phyloP scores from a whole-genome alignment of 1,140 invertebrate species.

The Eufriesea mexicana region DNA sequence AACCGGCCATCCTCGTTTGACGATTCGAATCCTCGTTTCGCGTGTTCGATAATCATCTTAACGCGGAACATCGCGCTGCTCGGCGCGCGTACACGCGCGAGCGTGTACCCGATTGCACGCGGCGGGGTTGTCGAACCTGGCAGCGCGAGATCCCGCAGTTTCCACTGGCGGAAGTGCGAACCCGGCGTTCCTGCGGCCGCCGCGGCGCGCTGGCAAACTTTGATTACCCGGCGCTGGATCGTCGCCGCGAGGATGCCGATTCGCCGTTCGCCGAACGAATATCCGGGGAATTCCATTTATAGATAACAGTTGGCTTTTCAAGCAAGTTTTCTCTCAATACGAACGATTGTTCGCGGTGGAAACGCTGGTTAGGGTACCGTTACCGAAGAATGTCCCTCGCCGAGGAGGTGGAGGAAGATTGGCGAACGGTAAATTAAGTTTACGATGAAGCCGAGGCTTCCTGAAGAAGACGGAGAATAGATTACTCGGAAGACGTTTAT shows the following conservation, averaged over 20 bases:
- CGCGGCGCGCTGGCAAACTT: slow-evolving; percentile 1
- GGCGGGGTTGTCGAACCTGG: slow-evolving; percentile 35
- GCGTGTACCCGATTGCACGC: slow-evolving; percentile 7
- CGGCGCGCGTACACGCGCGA: background rate
- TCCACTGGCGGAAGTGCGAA: slow-evolving; percentile 37
- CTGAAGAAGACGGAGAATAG: background rate
- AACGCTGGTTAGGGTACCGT: background rate
- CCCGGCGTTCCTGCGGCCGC: background rate
- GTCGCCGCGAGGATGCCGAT: background rate
- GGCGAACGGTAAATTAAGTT: slow-evolving; percentile 4
- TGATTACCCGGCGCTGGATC: background rate
- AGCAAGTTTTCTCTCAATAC: background rate
- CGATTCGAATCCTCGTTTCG: slow-evolving; percentile 58
- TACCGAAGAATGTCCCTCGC: background rate
- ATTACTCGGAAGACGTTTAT: background rate
- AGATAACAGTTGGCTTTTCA: background rate
- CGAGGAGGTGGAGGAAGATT: background rate
- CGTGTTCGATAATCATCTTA: slow-evolving; percentile 58
- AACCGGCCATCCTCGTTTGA: slow-evolving; percentile 50
- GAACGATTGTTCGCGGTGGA: background rate
- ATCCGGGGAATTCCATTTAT: background rate
- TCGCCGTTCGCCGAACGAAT: background rate
- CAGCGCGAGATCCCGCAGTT: slow-evolving; percentile 23
- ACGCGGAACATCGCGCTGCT: slow-evolving; percentile 4
- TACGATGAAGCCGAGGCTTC: background rate